Percentiles rank a stretch among this genome's conserved stretches.
These are phyloP conservation scores for Allacma fusca DNA, from an alignment of 2,888 invertebrate species.

Conservation along the genomic window DNA sequence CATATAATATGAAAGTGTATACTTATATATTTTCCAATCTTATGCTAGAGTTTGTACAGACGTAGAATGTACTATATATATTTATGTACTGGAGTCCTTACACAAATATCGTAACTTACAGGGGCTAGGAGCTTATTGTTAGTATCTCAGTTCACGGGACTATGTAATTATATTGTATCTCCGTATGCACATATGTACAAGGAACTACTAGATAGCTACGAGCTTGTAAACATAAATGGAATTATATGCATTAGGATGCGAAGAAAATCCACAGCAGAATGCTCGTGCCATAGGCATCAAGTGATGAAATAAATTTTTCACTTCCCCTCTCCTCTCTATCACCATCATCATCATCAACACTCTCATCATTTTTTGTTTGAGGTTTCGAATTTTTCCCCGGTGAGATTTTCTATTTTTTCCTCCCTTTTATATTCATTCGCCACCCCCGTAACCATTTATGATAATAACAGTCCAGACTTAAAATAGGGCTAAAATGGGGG, in stretches of 20 bases:
- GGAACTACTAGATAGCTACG: too few relatives aligned
- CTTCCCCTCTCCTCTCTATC: conserved; percentile 25
- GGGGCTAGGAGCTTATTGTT: too few relatives aligned
- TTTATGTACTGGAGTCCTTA: too few relatives aligned
- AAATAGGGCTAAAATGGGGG: background rate
- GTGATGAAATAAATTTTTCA: conserved; percentile 27
- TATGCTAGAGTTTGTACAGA: too few relatives aligned
- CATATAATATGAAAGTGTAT: too few relatives aligned
- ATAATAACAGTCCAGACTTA: background rate
- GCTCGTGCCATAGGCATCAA: conserved; percentile 11
- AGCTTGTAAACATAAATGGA: too few relatives aligned
- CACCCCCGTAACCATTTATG: conserved; percentile 14
- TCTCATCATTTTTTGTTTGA: conserved; percentile 28
- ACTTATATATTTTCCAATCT: too few relatives aligned
- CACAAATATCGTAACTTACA: too few relatives aligned
- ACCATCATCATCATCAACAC: conserved; percentile 39
- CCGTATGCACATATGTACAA: too few relatives aligned
- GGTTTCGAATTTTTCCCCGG: conserved; percentile 17
- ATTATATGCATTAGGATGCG: too few relatives aligned
- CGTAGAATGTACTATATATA: too few relatives aligned
- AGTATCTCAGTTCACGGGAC: too few relatives aligned
- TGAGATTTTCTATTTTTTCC: conserved; percentile 23
- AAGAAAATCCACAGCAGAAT: conserved; percentile 35
- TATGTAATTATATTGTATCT: background rate
- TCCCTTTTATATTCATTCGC: conserved; percentile 21